Evolutionary conservation across 2,113 vertebrate genomes (phyloP).

Genomic region (Zonotrichia leucophrys): DNA sequence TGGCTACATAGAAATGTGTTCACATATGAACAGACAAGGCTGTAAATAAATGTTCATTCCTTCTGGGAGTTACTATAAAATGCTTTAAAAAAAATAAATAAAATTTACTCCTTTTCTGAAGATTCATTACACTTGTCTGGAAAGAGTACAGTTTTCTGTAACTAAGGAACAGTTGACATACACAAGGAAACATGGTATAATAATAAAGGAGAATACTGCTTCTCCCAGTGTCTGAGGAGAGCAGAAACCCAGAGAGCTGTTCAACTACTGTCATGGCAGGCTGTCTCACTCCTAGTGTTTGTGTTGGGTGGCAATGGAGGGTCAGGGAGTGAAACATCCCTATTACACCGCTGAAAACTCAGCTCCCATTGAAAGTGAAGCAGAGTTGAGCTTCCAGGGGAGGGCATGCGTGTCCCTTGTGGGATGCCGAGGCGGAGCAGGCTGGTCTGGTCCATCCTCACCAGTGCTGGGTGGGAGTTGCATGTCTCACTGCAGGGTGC

Average conservation of each 20-base stretch:
- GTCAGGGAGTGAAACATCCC: not conserved
- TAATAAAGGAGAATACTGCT: slow-evolving; percentile 40
- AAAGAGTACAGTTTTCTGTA: slow-evolving; percentile 35
- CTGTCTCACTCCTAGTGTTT: not conserved
- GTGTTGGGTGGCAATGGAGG: rapidly evolving
- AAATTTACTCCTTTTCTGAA: slow-evolving; percentile 2
- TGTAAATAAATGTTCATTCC: slow-evolving; percentile 27
- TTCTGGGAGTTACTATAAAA: slow-evolving; percentile 37
- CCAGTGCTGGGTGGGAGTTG: not conserved
- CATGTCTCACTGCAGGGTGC: rapidly evolving
- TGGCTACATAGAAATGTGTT: not conserved
- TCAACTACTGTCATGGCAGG: slow-evolving; percentile 1
- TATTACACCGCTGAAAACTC: not conserved
- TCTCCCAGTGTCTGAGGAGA: not conserved
- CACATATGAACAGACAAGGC: not conserved
- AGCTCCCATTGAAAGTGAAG: not conserved
- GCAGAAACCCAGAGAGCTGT: not conserved
- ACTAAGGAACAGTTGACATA: slow-evolving; percentile 60
- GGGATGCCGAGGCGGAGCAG: not conserved
- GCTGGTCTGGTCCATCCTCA: not conserved
- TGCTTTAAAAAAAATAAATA: slow-evolving; percentile 3
- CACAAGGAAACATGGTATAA: slow-evolving; percentile 57
- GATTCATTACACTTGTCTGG: slow-evolving; percentile 45
- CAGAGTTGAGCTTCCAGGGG: not conserved
- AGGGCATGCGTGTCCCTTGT: rapidly evolving